Percentiles rank a stretch among this genome's conserved stretches.
Evolutionary conservation across 2,888 invertebrate genomes (phyloP).

Genomic region (Copidosoma aretas): DNA sequence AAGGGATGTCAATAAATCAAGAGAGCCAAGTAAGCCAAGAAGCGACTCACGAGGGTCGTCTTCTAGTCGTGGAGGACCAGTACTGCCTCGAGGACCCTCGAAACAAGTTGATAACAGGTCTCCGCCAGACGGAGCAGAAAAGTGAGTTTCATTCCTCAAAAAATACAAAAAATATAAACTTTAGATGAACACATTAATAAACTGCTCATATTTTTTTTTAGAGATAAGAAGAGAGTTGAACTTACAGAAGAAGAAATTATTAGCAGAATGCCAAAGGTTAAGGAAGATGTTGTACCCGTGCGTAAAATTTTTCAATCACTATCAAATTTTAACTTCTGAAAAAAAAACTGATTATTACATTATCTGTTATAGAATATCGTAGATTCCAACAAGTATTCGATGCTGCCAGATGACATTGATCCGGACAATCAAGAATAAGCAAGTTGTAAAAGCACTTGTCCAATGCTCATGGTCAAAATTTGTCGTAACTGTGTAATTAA

Average conservation of each 20-base stretch:
- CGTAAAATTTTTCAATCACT: slow-evolving; percentile 50
- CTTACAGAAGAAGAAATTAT: slow-evolving; percentile 64
- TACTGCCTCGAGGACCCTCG: slow-evolving; percentile 23
- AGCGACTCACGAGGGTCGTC: slow-evolving; percentile 28
- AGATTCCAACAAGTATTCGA: slow-evolving; percentile 79
- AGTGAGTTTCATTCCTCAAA: slow-evolving; percentile 21
- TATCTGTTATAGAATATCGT: slow-evolving; percentile 71
- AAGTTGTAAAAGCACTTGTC: slow-evolving; percentile 31
- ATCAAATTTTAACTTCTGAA: background rate
- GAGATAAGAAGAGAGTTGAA: slow-evolving; percentile 51
- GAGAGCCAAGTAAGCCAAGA: slow-evolving; percentile 12
- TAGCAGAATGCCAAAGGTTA: slow-evolving; percentile 73
- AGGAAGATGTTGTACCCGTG: slow-evolving; percentile 77
- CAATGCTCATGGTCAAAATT: slow-evolving; percentile 34
- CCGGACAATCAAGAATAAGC: slow-evolving; percentile 62
- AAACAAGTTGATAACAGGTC: slow-evolving; percentile 28
- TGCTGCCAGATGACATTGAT: slow-evolving; percentile 74
- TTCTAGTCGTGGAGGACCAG: slow-evolving; percentile 16
- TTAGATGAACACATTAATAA: slow-evolving; percentile 8
- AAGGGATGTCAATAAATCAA: background rate
- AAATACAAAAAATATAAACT: slow-evolving; percentile 1
- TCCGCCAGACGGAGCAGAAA: slow-evolving; percentile 35
- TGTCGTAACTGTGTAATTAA: slow-evolving; percentile 30
- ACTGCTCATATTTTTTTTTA: slow-evolving; percentile 4
- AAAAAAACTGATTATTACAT: slow-evolving; percentile 7